These are phyloP conservation scores for Leptopilina syphax DNA, from an alignment of 2,888 invertebrate genomes.

Conservation along the genomic window DNA sequence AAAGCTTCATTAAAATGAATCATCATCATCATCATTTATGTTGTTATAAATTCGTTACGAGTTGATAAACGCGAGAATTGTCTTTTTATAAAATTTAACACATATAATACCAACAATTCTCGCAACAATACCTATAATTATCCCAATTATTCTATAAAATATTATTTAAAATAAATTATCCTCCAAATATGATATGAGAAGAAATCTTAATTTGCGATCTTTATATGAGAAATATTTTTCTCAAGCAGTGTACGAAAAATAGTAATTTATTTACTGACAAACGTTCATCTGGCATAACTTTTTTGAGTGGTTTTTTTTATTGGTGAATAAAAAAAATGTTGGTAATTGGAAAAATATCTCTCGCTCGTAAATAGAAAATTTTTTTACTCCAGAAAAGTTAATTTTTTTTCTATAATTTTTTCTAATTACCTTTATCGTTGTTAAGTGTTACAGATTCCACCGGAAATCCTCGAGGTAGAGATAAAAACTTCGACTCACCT, in stretches of 20 bases:
- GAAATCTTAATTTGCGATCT: too few relatives aligned
- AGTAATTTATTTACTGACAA: too few relatives aligned
- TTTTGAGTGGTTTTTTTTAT: too few relatives aligned
- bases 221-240: too few relatives aligned
- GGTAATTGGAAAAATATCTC: background rate
- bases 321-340: too few relatives aligned
- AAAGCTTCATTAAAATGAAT: slow-evolving; percentile 47
- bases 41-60: slow-evolving; percentile 2
- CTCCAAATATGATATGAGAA: too few relatives aligned
- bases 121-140: too few relatives aligned
- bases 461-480: slow-evolving; percentile 75
- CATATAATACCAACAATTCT: too few relatives aligned
- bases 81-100: background rate
- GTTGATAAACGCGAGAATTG: slow-evolving; percentile 3
- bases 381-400: background rate
- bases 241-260: too few relatives aligned
- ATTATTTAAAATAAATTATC: too few relatives aligned
- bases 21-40: slow-evolving; percentile 41
- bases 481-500: slow-evolving; percentile 81
- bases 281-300: too few relatives aligned
- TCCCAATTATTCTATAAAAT: too few relatives aligned
- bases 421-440: slow-evolving; percentile 66
- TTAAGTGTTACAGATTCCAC: slow-evolving; percentile 61
- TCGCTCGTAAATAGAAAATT: background rate
- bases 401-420: background rate